Conservation (phyloP, 2,888 invertebrate species). For the Plagiodera versicolora region DNA sequence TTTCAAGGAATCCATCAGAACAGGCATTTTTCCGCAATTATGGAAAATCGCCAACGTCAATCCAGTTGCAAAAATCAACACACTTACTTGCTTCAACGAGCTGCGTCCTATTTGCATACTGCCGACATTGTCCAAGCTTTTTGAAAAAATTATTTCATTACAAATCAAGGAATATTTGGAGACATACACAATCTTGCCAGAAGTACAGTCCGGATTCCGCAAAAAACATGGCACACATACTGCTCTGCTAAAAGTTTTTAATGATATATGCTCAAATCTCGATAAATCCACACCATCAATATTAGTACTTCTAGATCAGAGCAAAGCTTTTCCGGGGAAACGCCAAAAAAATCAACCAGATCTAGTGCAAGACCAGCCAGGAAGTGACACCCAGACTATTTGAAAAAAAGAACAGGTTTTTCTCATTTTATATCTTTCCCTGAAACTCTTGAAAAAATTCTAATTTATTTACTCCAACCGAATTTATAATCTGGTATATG, state of each 20-base stretch:
- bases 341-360: too few relatives aligned
- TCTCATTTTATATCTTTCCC: too few relatives aligned
- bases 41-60: conserved; percentile 1
- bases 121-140: conserved; percentile 2
- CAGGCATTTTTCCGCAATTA: background rate
- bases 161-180: conserved; percentile 12
- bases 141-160: conserved; percentile 8
- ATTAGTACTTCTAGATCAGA: background rate
- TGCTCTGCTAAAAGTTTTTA: background rate
- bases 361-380: too few relatives aligned
- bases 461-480: too few relatives aligned
- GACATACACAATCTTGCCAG: background rate
- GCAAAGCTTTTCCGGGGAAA: background rate
- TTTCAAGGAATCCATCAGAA: background rate
- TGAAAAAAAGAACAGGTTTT: too few relatives aligned
- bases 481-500: too few relatives aligned
- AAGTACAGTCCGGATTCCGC: conserved; percentile 10
- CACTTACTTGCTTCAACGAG: background rate
- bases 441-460: too few relatives aligned
- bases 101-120: background rate
- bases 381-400: too few relatives aligned
- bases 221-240: background rate
- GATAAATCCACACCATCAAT: conserved; percentile 1
- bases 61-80: background rate
- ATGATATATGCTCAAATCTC: background rate